Conservation (phyloP, 2,113 vertebrate genomes). For the Brachyistius frenatus region DNA sequence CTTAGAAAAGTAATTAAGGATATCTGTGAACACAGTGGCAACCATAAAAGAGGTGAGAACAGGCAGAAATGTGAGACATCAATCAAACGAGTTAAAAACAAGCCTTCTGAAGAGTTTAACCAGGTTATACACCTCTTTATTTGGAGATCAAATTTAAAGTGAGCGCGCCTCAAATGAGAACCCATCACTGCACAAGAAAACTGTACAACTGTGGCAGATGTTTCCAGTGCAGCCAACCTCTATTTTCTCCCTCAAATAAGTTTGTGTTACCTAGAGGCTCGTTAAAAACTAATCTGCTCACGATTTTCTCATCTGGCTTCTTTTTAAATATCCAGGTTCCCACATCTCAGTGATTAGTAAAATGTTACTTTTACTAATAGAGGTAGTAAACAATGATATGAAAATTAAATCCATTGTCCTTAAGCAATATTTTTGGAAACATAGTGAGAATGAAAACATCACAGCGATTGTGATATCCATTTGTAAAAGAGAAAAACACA, state of each 20-base stretch:
- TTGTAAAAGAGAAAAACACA: slow-evolving; percentile 10
- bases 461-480: neutral
- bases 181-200: neutral
- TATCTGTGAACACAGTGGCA: too few relatives aligned
- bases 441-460: neutral
- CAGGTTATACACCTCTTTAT: too few relatives aligned
- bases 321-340: neutral
- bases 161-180: too few relatives aligned
- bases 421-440: slow-evolving; percentile 3
- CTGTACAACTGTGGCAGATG: neutral
- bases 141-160: neutral
- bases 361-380: too few relatives aligned
- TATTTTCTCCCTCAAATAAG: neutral
- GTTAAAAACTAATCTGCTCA: neutral
- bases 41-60: too few relatives aligned
- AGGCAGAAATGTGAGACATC: too few relatives aligned
- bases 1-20: too few relatives aligned
- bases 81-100: too few relatives aligned
- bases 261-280: neutral
- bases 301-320: neutral
- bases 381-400: too few relatives aligned
- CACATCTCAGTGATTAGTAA: neutral
- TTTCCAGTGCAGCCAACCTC: neutral
- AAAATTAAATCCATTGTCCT: neutral
- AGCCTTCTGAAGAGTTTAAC: too few relatives aligned